Percentiles rank a stretch among this genome's conserved stretches.
phyloP scores from a whole-genome alignment of 2,888 invertebrate species.

The Cerastoderma edule region DNA sequence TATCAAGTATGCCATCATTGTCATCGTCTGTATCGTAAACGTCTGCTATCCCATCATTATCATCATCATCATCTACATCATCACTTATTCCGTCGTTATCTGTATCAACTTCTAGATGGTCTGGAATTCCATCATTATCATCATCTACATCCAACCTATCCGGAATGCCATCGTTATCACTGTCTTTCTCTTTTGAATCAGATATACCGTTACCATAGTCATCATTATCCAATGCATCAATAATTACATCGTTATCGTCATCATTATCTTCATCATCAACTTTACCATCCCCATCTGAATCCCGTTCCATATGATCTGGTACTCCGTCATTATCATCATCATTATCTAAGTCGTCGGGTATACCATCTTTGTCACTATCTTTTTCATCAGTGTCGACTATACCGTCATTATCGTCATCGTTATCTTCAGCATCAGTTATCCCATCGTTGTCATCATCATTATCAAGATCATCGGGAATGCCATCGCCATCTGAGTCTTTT shows the following conservation, averaged over 20 bases:
- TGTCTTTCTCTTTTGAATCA: constrained; percentile 64
- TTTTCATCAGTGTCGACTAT: constrained; percentile 68
- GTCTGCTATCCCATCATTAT: constrained; percentile 66
- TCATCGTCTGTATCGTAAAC: constrained; percentile 74
- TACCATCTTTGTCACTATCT: constrained; percentile 78
- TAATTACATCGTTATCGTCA: constrained; percentile 75
- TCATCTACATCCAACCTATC: constrained; percentile 73
- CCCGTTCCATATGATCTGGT: constrained; percentile 71
- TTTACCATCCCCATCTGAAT: constrained; percentile 76
- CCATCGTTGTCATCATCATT: constrained; percentile 78
- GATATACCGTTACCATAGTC: constrained; percentile 75
- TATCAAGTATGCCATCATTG: constrained; percentile 77
- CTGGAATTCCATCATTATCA: constrained; percentile 78
- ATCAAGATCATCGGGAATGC: constrained; percentile 72
- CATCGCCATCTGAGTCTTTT: constrained; percentile 77
- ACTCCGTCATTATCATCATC: constrained; percentile 78
- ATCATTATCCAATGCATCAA: constrained; percentile 65
- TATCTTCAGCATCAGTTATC: constrained; percentile 76
- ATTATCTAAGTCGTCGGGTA: constrained; percentile 72
- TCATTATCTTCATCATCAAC: constrained; percentile 73
- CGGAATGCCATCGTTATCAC: constrained; percentile 71
- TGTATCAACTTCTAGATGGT: constrained; percentile 65
- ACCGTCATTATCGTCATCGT: constrained; percentile 74
- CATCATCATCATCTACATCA: constrained; percentile 60
- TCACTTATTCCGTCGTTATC: constrained; percentile 75